Conservation (phyloP, 2,888 invertebrate genomes). For the Hydrotaea diabolus region DNA sequence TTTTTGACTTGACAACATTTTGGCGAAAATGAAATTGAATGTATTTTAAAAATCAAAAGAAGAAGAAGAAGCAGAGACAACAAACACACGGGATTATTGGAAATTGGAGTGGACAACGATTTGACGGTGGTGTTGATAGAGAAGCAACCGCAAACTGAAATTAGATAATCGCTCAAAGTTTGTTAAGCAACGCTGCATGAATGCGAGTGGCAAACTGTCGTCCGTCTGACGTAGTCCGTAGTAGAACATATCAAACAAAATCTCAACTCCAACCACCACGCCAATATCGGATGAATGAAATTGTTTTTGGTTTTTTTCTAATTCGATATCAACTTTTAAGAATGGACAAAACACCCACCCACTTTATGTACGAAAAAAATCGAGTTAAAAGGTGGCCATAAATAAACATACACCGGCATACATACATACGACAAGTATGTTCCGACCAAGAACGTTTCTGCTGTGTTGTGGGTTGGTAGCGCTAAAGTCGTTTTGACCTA, state of each 20-base stretch:
- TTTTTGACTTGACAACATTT: neutral
- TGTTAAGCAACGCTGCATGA: constrained; percentile 16
- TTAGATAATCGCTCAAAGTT: constrained; percentile 43
- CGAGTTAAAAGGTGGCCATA: constrained; percentile 39
- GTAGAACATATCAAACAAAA: constrained; percentile 30
- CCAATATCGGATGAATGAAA: constrained; percentile 39
- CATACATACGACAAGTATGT: neutral
- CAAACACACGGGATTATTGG: too few relatives aligned
- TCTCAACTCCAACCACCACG: constrained; percentile 13
- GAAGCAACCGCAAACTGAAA: constrained; percentile 16
- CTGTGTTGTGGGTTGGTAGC: constrained; percentile 54
- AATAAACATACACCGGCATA: neutral
- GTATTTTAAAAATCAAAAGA: neutral
- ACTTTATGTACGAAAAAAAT: constrained; percentile 37
- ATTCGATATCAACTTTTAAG: constrained; percentile 5
- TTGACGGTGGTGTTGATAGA: constrained; percentile 15
- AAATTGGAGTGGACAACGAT: neutral
- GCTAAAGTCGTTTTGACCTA: constrained; percentile 56
- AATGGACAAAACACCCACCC: constrained; percentile 33
- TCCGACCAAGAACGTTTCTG: constrained; percentile 13
- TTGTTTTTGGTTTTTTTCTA: neutral
- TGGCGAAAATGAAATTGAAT: constrained; percentile 53
- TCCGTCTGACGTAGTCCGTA: too few relatives aligned
- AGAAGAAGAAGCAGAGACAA: neutral
- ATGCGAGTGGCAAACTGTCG: neutral